A percentile compares a stretch with the other conserved stretches of the same genome.
Evolutionary conservation across 2,888 invertebrate genomes (phyloP).

Genomic region (Dynastes tityus): DNA sequence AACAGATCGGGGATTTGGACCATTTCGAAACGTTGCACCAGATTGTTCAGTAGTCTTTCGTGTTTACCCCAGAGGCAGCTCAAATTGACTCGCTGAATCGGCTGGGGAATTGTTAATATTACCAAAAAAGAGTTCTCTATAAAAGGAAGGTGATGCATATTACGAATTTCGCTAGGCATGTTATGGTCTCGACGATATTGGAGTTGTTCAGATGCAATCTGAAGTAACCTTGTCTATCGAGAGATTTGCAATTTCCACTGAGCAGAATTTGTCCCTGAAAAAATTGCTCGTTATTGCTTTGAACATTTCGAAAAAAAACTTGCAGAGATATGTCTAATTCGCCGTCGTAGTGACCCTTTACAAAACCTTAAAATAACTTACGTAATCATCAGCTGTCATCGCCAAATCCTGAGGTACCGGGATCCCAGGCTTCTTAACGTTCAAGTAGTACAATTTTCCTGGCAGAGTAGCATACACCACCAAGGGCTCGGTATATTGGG

Average conservation of each 20-base stretch:
- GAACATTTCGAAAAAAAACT: too few relatives aligned
- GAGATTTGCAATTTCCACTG: slow-evolving; percentile 72
- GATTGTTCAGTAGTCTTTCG: slow-evolving; percentile 80
- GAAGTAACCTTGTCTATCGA: slow-evolving; percentile 73
- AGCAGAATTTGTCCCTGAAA: slow-evolving; percentile 74
- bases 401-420: slow-evolving; percentile 73
- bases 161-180: slow-evolving; percentile 76
- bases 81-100: slow-evolving; percentile 41
- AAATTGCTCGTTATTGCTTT: slow-evolving; percentile 40
- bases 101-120: background rate
- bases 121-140: background rate
- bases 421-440: slow-evolving; percentile 74
- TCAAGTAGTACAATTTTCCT: slow-evolving; percentile 76
- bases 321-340: too few relatives aligned
- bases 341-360: too few relatives aligned
- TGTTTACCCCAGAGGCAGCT: slow-evolving; percentile 79
- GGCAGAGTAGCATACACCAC: slow-evolving; percentile 73
- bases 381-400: slow-evolving; percentile 64
- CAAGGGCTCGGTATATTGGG: slow-evolving; percentile 67
- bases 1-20: slow-evolving; percentile 78
- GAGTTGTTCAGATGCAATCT: slow-evolving; percentile 75
- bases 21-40: slow-evolving; percentile 76
- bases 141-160: slow-evolving; percentile 51
- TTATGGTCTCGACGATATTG: slow-evolving; percentile 74
- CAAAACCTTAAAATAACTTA: slow-evolving; percentile 14